Evolutionary conservation across 2,113 vertebrate genomes (phyloP).

Genomic region (Vidua macroura): DNA sequence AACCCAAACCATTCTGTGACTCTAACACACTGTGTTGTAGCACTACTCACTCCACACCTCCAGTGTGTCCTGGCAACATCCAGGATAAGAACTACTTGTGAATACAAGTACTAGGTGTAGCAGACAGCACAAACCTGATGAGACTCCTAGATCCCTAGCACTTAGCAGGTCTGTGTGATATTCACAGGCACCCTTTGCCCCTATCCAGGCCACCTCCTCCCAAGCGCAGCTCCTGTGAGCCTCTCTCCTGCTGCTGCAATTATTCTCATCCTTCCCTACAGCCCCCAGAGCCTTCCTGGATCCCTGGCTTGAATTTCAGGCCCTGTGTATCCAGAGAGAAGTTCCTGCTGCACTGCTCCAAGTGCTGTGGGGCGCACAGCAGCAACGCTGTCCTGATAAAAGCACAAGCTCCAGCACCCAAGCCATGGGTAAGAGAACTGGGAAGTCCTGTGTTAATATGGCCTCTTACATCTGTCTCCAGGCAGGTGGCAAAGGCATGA

Average conservation of each 20-base stretch:
- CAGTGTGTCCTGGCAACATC: fast-evolving
- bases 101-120: not conserved
- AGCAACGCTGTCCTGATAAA: not conserved
- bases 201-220: not conserved
- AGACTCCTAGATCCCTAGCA: not conserved
- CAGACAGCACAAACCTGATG: not conserved
- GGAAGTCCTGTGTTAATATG: not conserved
- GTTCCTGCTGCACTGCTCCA: not conserved
- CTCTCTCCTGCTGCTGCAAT: not conserved
- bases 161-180: not conserved
- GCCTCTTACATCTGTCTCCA: not conserved
- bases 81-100: not conserved
- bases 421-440: not conserved
- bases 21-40: fast-evolving
- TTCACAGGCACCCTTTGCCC: not conserved
- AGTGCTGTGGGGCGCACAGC: fast-evolving
- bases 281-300: not conserved
- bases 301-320: not conserved
- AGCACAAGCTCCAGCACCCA: not conserved
- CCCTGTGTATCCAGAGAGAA: not conserved
- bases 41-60: not conserved
- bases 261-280: not conserved
- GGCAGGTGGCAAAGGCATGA: not conserved
- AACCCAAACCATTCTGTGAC: not conserved
- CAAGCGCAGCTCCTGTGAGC: fast-evolving